Base-by-base conservation (phyloP, 2,113 vertebrate species). In the Grantiella picta region DNA sequence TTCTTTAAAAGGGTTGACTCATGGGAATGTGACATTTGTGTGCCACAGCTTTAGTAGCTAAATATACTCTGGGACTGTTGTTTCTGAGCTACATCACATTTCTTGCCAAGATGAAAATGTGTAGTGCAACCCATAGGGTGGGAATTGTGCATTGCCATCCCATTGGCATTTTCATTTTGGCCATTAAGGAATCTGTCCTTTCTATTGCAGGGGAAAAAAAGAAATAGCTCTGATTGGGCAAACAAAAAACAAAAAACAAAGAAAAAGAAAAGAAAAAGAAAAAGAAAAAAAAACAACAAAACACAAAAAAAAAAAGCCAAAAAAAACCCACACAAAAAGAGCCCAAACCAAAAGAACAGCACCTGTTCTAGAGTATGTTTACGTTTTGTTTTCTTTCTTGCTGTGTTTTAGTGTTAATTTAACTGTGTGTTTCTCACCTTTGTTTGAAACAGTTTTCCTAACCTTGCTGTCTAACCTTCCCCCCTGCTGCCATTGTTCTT, bases 401-500 rank as follows among this genome's bases (percentile, higher is more conserved):
- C 92, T 96, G 29, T 97, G 97, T 98, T 97, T 96, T 89, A 76
- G 17, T 96, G 89, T 97, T 96, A 95, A 94, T 97, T 97, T 96
- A 96, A 96, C 84, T 97, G 94, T 97, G 83, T 94, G 94, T 98
- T 95, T 96, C 86, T 96, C 96, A 94, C 96, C 70, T 96, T 92
- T 94, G 96, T 96, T 96, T 52, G 14, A 86, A 95, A 89, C 73
- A 71, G 72, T 70, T 77, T 80, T 82, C 85, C 88, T 96, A 89
- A 89, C 95, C 94, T 97, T 35, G 24, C 96, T 9, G 4, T 95
- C 94, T 98, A 97, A 98, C 94, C 94, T 85, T 96, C 89, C 96
- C 98, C 98, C 98, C 99, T 99, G 99, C 99, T 99, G 97, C 99
- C 99, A 99, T 99, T 99, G 99, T 99, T 98, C 97, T 97, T 97